Evolutionary conservation across 2,888 invertebrate genomes (phyloP).

Genomic region (Cephus sareptanus): DNA sequence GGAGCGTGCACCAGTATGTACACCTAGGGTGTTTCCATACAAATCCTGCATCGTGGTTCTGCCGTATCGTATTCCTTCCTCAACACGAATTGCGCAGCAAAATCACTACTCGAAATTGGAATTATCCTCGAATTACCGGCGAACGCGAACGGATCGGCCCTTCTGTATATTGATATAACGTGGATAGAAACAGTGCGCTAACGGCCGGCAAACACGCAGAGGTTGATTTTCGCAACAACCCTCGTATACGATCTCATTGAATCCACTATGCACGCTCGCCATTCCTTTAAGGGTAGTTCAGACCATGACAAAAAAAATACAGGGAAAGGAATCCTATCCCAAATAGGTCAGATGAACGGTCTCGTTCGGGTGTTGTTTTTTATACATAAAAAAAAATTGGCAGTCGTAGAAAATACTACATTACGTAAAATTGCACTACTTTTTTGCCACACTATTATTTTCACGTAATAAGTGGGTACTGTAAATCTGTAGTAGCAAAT

Average conservation of each 20-base stretch:
- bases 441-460: neutral
- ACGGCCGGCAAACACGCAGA: conserved; percentile 41
- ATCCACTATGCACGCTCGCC: neutral
- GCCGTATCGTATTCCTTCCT: conserved; percentile 41
- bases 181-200: conserved; percentile 34
- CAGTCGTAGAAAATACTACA: neutral
- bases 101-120: conserved; percentile 54
- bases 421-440: neutral
- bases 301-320: neutral
- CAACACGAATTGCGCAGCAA: conserved; percentile 53
- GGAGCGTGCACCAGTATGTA: neutral
- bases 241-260: neutral
- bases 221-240: neutral
- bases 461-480: neutral
- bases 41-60: conserved; percentile 13
- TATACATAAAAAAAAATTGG: neutral
- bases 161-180: conserved; percentile 39
- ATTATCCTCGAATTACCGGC: conserved; percentile 50
- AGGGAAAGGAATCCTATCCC: neutral
- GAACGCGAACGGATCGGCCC: conserved; percentile 9
- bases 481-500: neutral
- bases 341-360: neutral
- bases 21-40: neutral
- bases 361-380: neutral
- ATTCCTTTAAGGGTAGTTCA: neutral